Base-by-base conservation (phyloP, 2,888 invertebrate species). In the Drosophila tanythrix region DNA sequence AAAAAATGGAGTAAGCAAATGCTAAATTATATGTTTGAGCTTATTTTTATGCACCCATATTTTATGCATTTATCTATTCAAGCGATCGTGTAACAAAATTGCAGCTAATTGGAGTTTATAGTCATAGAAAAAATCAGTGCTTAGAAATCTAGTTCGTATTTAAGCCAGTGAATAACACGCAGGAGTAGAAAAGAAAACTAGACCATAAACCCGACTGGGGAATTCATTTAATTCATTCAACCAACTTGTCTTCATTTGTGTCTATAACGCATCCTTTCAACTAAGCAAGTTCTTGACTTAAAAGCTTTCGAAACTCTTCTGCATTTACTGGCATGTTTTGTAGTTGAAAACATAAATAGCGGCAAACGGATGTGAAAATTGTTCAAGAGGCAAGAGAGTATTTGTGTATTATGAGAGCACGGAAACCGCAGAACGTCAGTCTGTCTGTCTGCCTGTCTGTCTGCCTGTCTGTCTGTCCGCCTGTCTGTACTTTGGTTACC, bases 381-480 rank as follows among this genome's bases (percentile, higher is more conserved):
- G 56, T 38, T 56, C 38, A 38, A 56, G 55, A 27, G 36, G 13
- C 7, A 46, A 46, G 25, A 8, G 15, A 4, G 46, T 56, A 21
- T 48, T 15, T 46, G 46, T 29, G 33, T 60, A 55, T 51, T 58
- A 46, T 65, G 31, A 43, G 58, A 51, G 46, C 67, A 46, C 25
- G 64, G 27, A 56, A 56, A 56, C 56, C 56, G 56, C 56, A 56
- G 56, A 56, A 56, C 25, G 25, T 25, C 46, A 15, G 46, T 21
- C 46, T 2, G 46, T 15, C 38, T 2, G 36, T 3, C 43, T 3
- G 40, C 7, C 36, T 38, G 18, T n/a, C n/a, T 36, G 6, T 13
- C 15, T 18, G 38, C 2, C 18, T 35, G 35, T 13, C 35, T 35
- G 72, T 67, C 76, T 67, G 50, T 55, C 33, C 50, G 5, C 25